Conservation (phyloP, 2,888 invertebrate genomes). For the Ormyrus thymus region DNA sequence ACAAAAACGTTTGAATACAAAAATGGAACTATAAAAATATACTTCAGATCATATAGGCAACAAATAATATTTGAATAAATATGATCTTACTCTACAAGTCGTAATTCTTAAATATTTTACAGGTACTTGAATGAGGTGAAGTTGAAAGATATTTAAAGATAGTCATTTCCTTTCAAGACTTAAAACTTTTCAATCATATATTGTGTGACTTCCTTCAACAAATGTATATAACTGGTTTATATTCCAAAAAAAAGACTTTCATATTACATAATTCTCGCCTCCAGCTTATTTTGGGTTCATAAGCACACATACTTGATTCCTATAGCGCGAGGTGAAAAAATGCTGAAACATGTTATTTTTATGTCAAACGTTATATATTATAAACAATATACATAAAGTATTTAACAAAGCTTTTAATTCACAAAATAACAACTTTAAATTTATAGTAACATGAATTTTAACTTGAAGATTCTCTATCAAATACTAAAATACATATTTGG, state of each 20-base stretch:
- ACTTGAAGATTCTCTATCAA: constrained; percentile 46
- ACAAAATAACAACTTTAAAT: constrained; percentile 51
- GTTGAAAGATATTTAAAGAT: constrained; percentile 46
- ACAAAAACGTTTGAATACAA: constrained; percentile 38
- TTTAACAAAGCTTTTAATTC: constrained; percentile 53
- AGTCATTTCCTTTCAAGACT: constrained; percentile 30
- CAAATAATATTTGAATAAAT: constrained; percentile 15
- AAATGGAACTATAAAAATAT: constrained; percentile 20
- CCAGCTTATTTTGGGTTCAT: constrained; percentile 64
- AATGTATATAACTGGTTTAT: constrained; percentile 30
- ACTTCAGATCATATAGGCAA: constrained; percentile 47
- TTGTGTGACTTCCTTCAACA: constrained; percentile 43
- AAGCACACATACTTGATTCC: constrained; percentile 60
- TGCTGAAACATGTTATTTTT: constrained; percentile 71
- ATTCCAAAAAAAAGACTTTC: constrained; percentile 54
- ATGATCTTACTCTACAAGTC: constrained; percentile 47
- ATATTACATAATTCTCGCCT: constrained; percentile 66
- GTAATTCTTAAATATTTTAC: constrained; percentile 34
- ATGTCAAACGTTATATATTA: constrained; percentile 57
- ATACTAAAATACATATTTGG: constrained; percentile 49
- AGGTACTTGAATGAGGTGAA: constrained; percentile 50
- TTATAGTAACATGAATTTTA: constrained; percentile 8
- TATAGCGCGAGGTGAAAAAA: constrained; percentile 71
- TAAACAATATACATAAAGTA: constrained; percentile 58
- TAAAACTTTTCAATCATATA: constrained; percentile 31